Conservation (phyloP, 2,113 vertebrate genomes). For the Prochilodus magdalenae region DNA sequence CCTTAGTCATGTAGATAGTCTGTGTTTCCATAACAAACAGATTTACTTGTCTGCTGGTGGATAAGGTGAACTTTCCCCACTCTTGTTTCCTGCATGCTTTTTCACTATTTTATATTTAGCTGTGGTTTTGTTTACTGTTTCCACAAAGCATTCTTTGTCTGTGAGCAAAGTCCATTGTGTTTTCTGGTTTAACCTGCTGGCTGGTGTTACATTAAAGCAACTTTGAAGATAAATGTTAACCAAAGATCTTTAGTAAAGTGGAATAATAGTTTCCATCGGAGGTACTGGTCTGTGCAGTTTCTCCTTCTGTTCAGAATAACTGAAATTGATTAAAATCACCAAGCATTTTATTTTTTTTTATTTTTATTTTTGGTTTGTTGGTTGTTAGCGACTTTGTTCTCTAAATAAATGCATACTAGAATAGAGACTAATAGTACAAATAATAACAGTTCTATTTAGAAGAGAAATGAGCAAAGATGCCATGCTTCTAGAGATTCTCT, state of each 20-base stretch:
- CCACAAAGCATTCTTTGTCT: background rate
- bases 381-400: background rate
- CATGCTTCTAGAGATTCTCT: background rate
- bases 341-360: too few species aligned
- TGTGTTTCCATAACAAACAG: background rate
- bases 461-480: background rate
- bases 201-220: background rate
- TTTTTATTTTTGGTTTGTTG: too few species aligned
- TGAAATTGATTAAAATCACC: too few species aligned
- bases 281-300: background rate
- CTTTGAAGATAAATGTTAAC: background rate
- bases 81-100: too few species aligned
- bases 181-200: background rate
- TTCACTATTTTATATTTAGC: slow-evolving; percentile 9
- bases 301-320: background rate
- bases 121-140: slow-evolving; percentile 9
- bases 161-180: background rate
- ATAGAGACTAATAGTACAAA: background rate
- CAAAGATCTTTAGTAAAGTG: background rate
- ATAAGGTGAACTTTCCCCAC: background rate
- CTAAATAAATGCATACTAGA: background rate
- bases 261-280: background rate
- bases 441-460: background rate
- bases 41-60: background rate
- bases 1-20: background rate